These are phyloP conservation scores for Caenorhabditis japonica DNA, from an alignment of 2,888 invertebrate species.

Conservation along the genomic window DNA sequence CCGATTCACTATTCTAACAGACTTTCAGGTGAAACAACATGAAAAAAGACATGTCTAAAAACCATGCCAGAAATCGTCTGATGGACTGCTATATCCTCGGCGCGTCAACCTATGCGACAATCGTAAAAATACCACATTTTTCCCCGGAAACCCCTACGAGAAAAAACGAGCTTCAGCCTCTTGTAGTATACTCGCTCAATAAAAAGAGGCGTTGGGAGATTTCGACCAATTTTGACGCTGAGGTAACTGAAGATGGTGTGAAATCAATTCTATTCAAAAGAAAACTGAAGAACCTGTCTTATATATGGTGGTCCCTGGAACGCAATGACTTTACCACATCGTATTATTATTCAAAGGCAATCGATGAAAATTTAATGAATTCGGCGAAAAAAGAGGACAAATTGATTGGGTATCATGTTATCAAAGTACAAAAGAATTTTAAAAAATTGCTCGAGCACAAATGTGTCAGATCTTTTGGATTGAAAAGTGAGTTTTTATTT, in stretches of 20 bases:
- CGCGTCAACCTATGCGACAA: conserved; percentile 12
- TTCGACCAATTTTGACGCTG: background rate
- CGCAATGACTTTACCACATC: conserved; percentile 9
- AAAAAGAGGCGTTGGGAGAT: conserved; percentile 3
- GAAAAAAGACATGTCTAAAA: conserved; percentile 10
- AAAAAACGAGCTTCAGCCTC: background rate
- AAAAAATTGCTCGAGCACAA: conserved; percentile 30
- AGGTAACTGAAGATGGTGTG: conserved; percentile 6
- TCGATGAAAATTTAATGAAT: background rate
- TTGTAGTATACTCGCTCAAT: conserved; percentile 1
- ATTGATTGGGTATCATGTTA: conserved; percentile 30
- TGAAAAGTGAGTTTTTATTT: conserved; percentile 16
- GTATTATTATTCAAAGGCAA: conserved; percentile 6
- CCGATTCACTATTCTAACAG: background rate
- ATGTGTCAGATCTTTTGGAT: conserved; percentile 29
- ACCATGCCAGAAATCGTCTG: conserved; percentile 30
- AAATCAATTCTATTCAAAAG: conserved; percentile 17
- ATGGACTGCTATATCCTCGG: conserved; percentile 30
- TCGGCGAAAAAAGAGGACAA: conserved; percentile 11
- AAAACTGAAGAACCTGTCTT: conserved; percentile 13
- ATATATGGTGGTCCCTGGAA: conserved; percentile 24
- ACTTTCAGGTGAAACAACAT: no score
- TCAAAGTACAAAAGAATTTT: conserved; percentile 19
- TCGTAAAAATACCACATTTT: conserved; percentile 36
- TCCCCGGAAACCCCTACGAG: conserved; percentile 8